These are phyloP conservation scores for Macquaria ambigua DNA, from an alignment of 2,113 vertebrate genomes.

Conservation along the genomic window DNA sequence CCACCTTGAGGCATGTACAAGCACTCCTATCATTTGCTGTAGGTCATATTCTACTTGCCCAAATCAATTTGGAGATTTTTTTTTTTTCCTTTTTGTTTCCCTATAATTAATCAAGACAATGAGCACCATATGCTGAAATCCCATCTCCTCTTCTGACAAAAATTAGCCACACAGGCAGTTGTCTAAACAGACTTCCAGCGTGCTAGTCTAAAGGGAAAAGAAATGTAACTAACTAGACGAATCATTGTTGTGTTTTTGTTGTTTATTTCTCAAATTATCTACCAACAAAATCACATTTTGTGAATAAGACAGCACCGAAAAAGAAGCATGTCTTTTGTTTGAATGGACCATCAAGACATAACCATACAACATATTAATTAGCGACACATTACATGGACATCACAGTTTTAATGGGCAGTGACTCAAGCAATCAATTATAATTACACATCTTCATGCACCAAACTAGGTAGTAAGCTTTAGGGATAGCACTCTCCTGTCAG, in stretches of 20 bases:
- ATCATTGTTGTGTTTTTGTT: slow-evolving; percentile 37
- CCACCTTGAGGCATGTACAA: slow-evolving; percentile 51
- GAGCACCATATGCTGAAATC: slow-evolving; percentile 78
- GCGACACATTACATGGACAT: slow-evolving; percentile 71
- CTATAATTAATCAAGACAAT: slow-evolving; percentile 76
- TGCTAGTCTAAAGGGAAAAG: slow-evolving; percentile 35
- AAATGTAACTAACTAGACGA: slow-evolving; percentile 44
- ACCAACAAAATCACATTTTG: slow-evolving; percentile 24
- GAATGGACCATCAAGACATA: slow-evolving; percentile 44
- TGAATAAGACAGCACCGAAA: slow-evolving; percentile 16
- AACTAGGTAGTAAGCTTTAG: slow-evolving; percentile 68
- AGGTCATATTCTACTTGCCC: slow-evolving; percentile 72
- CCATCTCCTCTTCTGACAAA: slow-evolving; percentile 73
- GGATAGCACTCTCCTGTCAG: slow-evolving; percentile 58
- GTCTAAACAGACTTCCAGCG: slow-evolving; percentile 70
- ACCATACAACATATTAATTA: slow-evolving; percentile 69
- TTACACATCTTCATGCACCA: slow-evolving; percentile 66
- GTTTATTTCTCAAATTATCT: slow-evolving; percentile 26
- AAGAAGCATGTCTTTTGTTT: slow-evolving; percentile 34
- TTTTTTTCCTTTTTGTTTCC: slow-evolving; percentile 25
- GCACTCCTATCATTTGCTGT: slow-evolving; percentile 56
- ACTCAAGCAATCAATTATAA: slow-evolving; percentile 76
- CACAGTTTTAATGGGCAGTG: slow-evolving; percentile 77
- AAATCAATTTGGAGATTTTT: slow-evolving; percentile 73
- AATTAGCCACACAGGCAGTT: slow-evolving; percentile 61